Evolutionary conservation across 2,113 vertebrate species (phyloP), one percentile per base, ranked within the genome.

Genomic region (Pluvianellus socialis): DNA sequence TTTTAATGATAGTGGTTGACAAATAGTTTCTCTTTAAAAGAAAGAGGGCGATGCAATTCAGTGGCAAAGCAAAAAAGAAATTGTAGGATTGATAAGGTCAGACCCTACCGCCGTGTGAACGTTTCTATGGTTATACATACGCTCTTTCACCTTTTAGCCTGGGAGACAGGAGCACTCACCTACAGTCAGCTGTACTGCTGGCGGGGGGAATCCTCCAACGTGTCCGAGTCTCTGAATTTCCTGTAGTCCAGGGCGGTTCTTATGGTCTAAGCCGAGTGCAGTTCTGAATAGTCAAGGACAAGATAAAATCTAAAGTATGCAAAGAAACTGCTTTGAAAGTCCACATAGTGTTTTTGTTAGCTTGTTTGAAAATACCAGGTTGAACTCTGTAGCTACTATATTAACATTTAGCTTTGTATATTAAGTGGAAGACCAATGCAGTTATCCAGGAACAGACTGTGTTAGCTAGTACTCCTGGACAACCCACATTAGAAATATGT

Each of bases 111-210:
- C 66, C 23, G 0, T 5, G 28, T 9, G 55, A 9, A 15, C 27
- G 7, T 4, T 21, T 11, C 1, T 2, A 2, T 14, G 17, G 56
- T 68, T 50, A 17, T 4, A 13, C 20, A 1, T 15, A 5, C 0
- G 19, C 53, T 59, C 56, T 24, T 42, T 45, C 38, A 50, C n/a
- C 49, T 27, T 35, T 9, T 2, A 14, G 42, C 13, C 79, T 33
- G 75, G 89, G 6, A 15, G 79, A 26, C 3, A 7, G 30, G 32
- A 49, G 58, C 40, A 2, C 44, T 65, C 79, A 22, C 70, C 59
- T 11, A 3, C 24, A 19, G 62, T 7, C 59, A 40, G 12, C 81
- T 27, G 0, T 5, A 5, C 76, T 52, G 50, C 58, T 52, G 73
- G 7, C 2, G 55, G 6, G 0, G 0, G 52, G 21, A 58, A 21